Conservation (phyloP, 30 jellyfish, hydroid and myxozoan species). For the Phacellophora camtschatica region DNA sequence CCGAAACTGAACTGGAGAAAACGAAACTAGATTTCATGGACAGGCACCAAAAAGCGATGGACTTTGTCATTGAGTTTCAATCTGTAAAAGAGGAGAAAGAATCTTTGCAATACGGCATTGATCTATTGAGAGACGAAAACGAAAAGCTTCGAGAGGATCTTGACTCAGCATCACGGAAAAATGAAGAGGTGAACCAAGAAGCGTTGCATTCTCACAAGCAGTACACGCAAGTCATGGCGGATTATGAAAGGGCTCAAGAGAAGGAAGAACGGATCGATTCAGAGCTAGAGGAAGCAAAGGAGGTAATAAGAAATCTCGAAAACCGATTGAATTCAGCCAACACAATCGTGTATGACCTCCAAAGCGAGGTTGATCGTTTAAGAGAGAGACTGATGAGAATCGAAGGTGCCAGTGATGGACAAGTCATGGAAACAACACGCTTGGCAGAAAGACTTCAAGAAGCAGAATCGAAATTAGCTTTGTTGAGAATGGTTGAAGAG, state of each 20-base stretch:
- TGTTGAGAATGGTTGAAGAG: conserved; percentile 57
- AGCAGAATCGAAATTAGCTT: conserved; percentile 53
- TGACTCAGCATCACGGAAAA: conserved; percentile 56
- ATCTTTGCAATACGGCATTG: conserved; percentile 56
- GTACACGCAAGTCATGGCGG: conserved; percentile 87
- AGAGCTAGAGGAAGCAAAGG: conserved; percentile 86
- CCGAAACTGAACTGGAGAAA: conserved; percentile 87
- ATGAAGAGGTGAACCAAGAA: conserved; percentile 84
- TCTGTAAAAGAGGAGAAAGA: conserved; percentile 88
- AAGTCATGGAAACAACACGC: conserved; percentile 71
- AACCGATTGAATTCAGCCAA: conserved; percentile 61
- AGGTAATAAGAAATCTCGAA: conserved; percentile 57
- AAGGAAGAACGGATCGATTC: conserved; percentile 87
- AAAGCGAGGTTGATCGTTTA: conserved; percentile 65
- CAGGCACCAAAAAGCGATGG: conserved; percentile 85
- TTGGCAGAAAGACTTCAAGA: conserved; percentile 76
- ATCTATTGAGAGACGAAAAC: conserved; percentile 59
- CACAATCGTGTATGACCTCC: conserved; percentile 44
- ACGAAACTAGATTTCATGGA: conserved; percentile 78
- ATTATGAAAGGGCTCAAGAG: conserved; percentile 74
- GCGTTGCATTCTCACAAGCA: conserved; percentile 83
- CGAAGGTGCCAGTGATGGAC: conserved; percentile 53
- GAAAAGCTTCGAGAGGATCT: conserved; percentile 61
- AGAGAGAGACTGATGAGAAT: conserved; percentile 62
- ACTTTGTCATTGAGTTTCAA: conserved; percentile 75